phyloP scores from a whole-genome alignment of 2,888 invertebrate species.

The Folsomia candida region DNA sequence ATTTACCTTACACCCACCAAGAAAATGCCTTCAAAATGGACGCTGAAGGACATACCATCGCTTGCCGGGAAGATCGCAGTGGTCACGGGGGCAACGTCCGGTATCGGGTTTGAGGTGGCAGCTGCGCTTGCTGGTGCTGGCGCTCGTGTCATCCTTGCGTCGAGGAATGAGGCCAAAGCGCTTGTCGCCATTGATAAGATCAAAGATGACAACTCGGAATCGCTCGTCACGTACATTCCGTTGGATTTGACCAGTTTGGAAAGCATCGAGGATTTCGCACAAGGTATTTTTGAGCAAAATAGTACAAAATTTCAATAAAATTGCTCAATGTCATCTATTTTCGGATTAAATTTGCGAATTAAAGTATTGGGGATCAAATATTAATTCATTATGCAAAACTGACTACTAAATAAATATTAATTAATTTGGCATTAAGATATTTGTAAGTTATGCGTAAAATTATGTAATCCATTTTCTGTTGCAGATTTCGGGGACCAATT shows the following conservation, averaged over 20 bases:
- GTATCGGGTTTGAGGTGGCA: constrained; percentile 8
- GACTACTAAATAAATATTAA: too few species aligned
- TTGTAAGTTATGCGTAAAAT: too few species aligned
- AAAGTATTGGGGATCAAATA: too few species aligned
- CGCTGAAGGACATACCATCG: neutral
- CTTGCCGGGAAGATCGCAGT: neutral
- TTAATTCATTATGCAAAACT: too few species aligned
- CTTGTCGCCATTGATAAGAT: neutral
- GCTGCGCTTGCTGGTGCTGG: neutral
- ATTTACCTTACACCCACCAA: too few species aligned
- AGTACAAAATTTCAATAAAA: neutral
- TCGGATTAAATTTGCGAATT: too few species aligned
- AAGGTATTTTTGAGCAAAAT: neutral
- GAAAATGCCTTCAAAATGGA: neutral
- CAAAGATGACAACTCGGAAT: neutral
- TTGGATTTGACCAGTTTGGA: constrained; percentile 6
- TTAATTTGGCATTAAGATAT: too few species aligned
- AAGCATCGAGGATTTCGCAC: neutral
- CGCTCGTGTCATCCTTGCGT: neutral
- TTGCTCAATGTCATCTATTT: too few species aligned
- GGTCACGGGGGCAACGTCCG: neutral
- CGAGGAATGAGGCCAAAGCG: neutral
- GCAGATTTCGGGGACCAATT: neutral
- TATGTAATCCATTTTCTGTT: neutral
- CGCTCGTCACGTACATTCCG: neutral